Percentiles rank a stretch among this genome's conserved stretches.
Evolutionary conservation across 2,113 vertebrate genomes (phyloP).

Genomic region (Corydoras sp.): DNA sequence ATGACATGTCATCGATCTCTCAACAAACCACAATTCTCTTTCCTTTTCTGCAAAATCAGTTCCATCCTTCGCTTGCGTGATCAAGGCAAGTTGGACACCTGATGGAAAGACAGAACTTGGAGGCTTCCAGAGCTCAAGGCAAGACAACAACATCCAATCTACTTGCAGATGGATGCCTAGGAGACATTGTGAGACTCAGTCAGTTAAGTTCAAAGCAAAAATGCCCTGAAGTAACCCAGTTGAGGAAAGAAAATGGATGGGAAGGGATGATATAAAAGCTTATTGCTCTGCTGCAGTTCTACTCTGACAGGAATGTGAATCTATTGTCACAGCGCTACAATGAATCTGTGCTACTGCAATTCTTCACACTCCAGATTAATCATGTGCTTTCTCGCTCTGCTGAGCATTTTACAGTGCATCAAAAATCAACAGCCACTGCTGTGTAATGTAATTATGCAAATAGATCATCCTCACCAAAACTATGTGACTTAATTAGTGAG

Average conservation of each 20-base stretch:
- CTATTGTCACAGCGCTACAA: slow-evolving; percentile 1
- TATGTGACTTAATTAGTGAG: slow-evolving; percentile 40
- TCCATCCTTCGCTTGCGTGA: slow-evolving; percentile 12
- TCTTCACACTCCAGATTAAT: slow-evolving; percentile 24
- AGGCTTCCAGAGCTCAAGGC: slow-evolving; percentile 32
- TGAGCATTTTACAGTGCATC: slow-evolving; percentile 24
- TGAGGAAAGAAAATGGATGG: slow-evolving; percentile 16
- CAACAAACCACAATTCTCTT: slow-evolving; percentile 12
- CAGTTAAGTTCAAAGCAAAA: slow-evolving; percentile 30
- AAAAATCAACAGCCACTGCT: slow-evolving; percentile 32
- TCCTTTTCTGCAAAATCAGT: slow-evolving; percentile 14
- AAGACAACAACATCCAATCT: slow-evolving; percentile 28
- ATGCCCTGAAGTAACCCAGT: slow-evolving; percentile 18
- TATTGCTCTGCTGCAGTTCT: slow-evolving; percentile 10
- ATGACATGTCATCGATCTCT: not conserved
- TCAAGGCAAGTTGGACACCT: slow-evolving; percentile 15
- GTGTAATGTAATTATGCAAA: slow-evolving; percentile 45
- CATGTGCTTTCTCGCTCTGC: slow-evolving; percentile 17
- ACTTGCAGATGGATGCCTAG: slow-evolving; percentile 35
- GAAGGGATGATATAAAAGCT: slow-evolving; percentile 22
- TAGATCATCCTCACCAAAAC: slow-evolving; percentile 25
- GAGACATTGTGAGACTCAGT: slow-evolving; percentile 18
- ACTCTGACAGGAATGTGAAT: slow-evolving; percentile 17
- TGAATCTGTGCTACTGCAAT: not conserved
- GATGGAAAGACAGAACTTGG: slow-evolving; percentile 31